A percentile compares a stretch with the other conserved stretches of the same genome.
phyloP scores from a whole-genome alignment of 2,797 vertebrate species.

The Ptychadena robeensis region DNA sequence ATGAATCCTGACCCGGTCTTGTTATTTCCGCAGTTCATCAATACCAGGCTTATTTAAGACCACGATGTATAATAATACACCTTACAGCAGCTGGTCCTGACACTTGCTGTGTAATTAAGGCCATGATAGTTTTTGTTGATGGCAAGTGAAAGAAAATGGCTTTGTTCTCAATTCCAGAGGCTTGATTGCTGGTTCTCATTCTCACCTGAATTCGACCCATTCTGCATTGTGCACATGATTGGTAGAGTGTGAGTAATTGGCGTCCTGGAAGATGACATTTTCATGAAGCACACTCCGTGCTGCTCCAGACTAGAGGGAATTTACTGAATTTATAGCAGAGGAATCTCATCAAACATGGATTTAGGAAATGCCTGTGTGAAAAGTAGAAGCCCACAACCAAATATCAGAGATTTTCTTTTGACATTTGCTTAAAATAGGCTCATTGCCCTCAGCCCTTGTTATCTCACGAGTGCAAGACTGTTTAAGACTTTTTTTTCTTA shows the following conservation, averaged over 20 bases:
- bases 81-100: slow-evolving; percentile 82
- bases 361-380: slow-evolving; percentile 76
- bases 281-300: slow-evolving; percentile 73
- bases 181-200: slow-evolving; percentile 93
- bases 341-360: slow-evolving; percentile 79
- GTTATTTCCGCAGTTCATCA: slow-evolving; percentile 65
- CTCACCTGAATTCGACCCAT: slow-evolving; percentile 92
- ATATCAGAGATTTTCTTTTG: slow-evolving; percentile 73
- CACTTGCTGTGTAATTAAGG: slow-evolving; percentile 96
- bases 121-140: slow-evolving; percentile 88
- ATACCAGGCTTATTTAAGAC: slow-evolving; percentile 85
- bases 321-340: slow-evolving; percentile 73
- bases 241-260: slow-evolving; percentile 92
- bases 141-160: slow-evolving; percentile 92
- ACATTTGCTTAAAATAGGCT: slow-evolving; percentile 70
- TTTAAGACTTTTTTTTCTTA: slow-evolving; percentile 29
- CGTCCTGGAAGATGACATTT: slow-evolving; percentile 86
- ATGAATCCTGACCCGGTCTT: slow-evolving; percentile 69
- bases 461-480: slow-evolving; percentile 62
- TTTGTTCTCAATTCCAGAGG: slow-evolving; percentile 85
- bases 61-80: slow-evolving; percentile 86
- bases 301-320: slow-evolving; percentile 76
- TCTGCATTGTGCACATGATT: slow-evolving; percentile 90
- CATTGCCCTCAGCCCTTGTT: slow-evolving; percentile 64
- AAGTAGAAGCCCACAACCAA: slow-evolving; percentile 71